Evolutionary conservation across 2,797 vertebrate species (phyloP), one percentile per base, ranked within the genome.

Genomic region (Gymnopithys bicolor): DNA sequence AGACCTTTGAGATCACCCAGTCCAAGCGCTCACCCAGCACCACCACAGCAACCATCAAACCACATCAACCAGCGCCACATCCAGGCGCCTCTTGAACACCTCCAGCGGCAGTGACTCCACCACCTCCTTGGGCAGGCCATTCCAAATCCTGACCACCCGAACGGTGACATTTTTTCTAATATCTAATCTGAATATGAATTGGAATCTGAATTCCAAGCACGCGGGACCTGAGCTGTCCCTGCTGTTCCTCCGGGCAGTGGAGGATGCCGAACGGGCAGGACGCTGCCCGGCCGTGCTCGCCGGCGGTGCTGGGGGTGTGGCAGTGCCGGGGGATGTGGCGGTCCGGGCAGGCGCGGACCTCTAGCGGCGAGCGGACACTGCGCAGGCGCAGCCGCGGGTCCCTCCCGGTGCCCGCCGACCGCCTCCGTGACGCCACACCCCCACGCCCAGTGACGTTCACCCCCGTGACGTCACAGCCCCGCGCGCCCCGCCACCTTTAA

Each of bases 381-480:
- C 27, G 24, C 25, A 19, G 41, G 15, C 13, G 14, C 41, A 43
- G 37, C 37, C 37, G 37, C 37, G 37, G 11, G 11, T 39, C 37
- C 35, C 35, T 35, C 35, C 35, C 49, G 25, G 37, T 2, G 8
- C 49, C 19, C 24, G 58, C 35, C 17, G 39, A 39, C 39, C 11
- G 4, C 33, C 7, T 7, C 15, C 10, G 8, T 60, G 25, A 60
- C 58, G 15, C 68, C 74, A 60, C 2, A 2, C 0, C 0, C 0
- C 1, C 3, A 5, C 45, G 28, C 64, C 39, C 39, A 39, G 39
- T 39, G 39, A 39, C 39, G 39, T 39, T 39, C 37, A 13, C 12
- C 39, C 39, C 10, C 10, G 8, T 60, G 25, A 60, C 58, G 15
- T 71, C 74, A 60, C 2, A 2, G 0, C 0, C 0, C 1, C 3